Evolutionary conservation across 2,888 invertebrate species (phyloP), one percentile per base, ranked within the genome.

Genomic region (Agonopterix arenella): DNA sequence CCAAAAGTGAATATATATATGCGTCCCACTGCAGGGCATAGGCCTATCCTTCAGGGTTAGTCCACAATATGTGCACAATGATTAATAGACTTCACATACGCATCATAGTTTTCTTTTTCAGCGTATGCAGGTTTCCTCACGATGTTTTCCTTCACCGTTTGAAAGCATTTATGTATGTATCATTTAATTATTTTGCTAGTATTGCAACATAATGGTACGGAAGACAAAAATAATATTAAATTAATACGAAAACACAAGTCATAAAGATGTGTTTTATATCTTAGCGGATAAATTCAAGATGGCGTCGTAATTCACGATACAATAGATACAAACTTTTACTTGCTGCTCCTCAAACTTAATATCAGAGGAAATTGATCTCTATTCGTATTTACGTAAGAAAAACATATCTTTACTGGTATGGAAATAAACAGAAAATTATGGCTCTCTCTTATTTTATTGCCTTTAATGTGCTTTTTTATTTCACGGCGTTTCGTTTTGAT

Each of bases 391-490:
- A 3, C 4, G 40, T 56, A 51, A n/a, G 42, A 46, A 16, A n/a
- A 46, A 16, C 16, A 37, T 11, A 13, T 11, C 36, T 36, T 41
- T 8, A 13, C 40, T 9, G 9, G 36, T 45, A 28, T 28, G 28
- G 28, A 28, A 7, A 28, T 28, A 28, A 28, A 28, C 5, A 18
- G 45, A 8, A 43, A 45, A 47, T 38, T 52, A 52, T 49, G 45
- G 45, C 47, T 43, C 45, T 46, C 48, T 50, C 43, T 47, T 49
- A 49, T 70, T 70, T 67, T 60, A 68, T 65, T 58, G 59, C 54
- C 49, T 64, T 62, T 70, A 70, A 70, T 70, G 70, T 55, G 55
- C 59, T 60, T 67, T 70, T 71, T 70, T 69, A 70, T 69, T 69
- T 63, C 52, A 55, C 55, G 57, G 57, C 64, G 58, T 60, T 63